A percentile compares a stretch with the other conserved stretches of the same genome.
Evolutionary conservation across 2,888 invertebrate species (phyloP).

Genomic region (Uloborus plumipes): DNA sequence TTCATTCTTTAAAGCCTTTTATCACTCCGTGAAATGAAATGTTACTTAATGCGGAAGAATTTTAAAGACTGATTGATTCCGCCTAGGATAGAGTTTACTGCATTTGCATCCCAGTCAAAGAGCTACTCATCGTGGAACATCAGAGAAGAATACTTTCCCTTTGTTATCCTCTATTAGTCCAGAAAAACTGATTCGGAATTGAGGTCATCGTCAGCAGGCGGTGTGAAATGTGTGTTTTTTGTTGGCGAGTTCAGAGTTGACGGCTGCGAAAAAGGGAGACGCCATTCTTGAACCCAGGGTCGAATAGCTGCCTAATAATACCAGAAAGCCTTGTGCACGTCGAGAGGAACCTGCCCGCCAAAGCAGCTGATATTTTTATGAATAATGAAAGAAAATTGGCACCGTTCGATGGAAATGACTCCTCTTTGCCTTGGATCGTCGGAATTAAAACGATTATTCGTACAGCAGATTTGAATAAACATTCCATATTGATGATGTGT

Average conservation of each 20-base stretch:
- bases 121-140: too few species aligned
- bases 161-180: constrained; percentile 25
- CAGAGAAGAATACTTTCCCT: background rate
- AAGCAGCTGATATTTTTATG: constrained; percentile 1
- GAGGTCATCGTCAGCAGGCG: constrained; percentile 29
- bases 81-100: too few species aligned
- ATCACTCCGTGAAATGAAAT: too few species aligned
- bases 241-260: constrained; percentile 50
- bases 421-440: background rate
- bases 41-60: too few species aligned
- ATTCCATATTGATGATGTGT: too few species aligned
- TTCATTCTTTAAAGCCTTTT: too few species aligned
- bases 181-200: constrained; percentile 35
- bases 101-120: too few species aligned
- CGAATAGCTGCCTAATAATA: constrained; percentile 53
- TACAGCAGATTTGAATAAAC: background rate
- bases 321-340: constrained; percentile 48
- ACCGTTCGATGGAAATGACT: background rate
- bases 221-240: constrained; percentile 18
- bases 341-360: background rate
- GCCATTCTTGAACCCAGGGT: constrained; percentile 37
- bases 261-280: constrained; percentile 21
- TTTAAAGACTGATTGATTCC: too few species aligned
- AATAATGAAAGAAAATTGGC: constrained; percentile 13
- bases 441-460: background rate